Percentiles rank a stretch among this genome's conserved stretches.
phyloP scores from a whole-genome alignment of 1,140 invertebrate species.

The Ostrea edulis region DNA sequence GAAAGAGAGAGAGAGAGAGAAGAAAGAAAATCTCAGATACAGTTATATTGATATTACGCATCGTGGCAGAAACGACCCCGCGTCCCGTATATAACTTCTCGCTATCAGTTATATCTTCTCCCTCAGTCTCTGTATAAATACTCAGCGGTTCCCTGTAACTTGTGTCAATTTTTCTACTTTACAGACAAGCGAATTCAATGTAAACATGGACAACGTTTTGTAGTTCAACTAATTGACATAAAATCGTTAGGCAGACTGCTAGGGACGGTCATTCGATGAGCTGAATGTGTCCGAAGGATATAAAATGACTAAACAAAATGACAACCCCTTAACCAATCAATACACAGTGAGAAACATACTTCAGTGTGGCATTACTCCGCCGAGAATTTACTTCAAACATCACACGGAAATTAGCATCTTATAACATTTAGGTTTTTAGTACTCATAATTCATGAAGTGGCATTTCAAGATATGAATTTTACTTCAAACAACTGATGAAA shows the following conservation, averaged over 20 bases:
- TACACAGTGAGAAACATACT: no score
- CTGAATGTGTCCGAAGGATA: background rate
- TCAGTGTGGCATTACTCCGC: no score
- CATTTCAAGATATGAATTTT: no score
- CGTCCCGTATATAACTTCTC: background rate
- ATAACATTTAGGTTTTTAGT: no score
- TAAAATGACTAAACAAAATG: background rate
- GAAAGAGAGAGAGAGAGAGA: slow-evolving; percentile 22
- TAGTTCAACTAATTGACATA: background rate
- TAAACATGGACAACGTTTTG: background rate
- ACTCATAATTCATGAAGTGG: no score
- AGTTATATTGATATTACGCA: background rate
- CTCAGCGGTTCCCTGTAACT: no score
- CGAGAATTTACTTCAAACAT: no score
- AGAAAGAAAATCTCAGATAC: background rate
- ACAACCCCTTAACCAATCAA: no score
- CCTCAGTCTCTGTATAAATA: no score
- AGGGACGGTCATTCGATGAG: background rate
- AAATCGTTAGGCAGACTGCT: slow-evolving; percentile 10
- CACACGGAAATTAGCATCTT: no score
- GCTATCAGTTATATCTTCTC: background rate
- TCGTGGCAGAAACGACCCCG: background rate
- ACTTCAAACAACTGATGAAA: no score
- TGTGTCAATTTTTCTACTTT: background rate
- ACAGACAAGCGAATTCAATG: background rate